Percentiles rank a stretch among this genome's conserved stretches.
phyloP scores from a whole-genome alignment of 2,888 invertebrate genomes.

The Lasioglossum figueresi region DNA sequence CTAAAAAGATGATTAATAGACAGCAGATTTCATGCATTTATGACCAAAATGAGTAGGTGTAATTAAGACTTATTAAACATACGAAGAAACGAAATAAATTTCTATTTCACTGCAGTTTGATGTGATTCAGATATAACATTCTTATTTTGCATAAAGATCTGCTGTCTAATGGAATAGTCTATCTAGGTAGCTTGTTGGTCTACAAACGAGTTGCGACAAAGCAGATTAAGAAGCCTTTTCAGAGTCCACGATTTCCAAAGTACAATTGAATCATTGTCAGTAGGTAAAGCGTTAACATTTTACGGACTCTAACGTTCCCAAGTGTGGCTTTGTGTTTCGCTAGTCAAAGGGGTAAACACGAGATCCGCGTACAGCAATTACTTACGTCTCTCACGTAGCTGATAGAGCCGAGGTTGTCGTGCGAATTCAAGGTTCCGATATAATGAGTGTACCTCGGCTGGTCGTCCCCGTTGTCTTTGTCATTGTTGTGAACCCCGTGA shows the following conservation, averaged over 20 bases:
- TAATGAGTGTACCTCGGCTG: constrained; percentile 85
- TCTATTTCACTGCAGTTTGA: not conserved
- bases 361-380: constrained; percentile 42
- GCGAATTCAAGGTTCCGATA: constrained; percentile 89
- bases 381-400: constrained; percentile 87
- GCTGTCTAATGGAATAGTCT: not conserved
- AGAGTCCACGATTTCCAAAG: not conserved
- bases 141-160: no score
- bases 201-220: not conserved
- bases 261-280: not conserved
- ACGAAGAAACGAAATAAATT: not conserved
- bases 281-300: not conserved
- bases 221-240: not conserved
- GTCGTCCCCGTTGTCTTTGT: constrained; percentile 49
- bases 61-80: no score
- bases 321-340: not conserved
- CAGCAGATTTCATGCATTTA: not conserved
- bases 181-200: not conserved
- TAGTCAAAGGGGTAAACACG: not conserved
- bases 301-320: not conserved
- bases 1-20: not conserved
- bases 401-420: constrained; percentile 88
- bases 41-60: no score
- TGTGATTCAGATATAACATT: no score
- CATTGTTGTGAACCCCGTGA: constrained; percentile 76